Evolutionary conservation across 2,797 vertebrate genomes (phyloP).

Genomic region (Pipistrellus kuhlii): DNA sequence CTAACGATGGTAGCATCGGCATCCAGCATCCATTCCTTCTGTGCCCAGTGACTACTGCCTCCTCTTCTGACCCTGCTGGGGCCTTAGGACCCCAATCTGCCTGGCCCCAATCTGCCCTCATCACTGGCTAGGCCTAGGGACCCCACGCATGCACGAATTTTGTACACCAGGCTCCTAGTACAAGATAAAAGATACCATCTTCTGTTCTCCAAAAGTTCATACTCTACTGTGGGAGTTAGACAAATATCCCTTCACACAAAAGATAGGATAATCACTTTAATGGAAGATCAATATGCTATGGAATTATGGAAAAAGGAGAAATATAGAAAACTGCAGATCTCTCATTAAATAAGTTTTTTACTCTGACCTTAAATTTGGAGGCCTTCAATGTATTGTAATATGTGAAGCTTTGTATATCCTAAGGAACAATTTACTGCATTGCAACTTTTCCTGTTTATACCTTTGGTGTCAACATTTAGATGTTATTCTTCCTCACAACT

Average conservation of each 20-base stretch:
- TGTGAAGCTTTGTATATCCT: not conserved
- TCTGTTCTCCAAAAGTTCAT: not conserved
- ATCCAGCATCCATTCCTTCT: too few species aligned
- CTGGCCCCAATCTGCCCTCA: too few species aligned
- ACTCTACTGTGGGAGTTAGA: not conserved
- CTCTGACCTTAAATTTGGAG: not conserved
- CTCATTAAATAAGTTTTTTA: not conserved
- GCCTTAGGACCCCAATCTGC: too few species aligned
- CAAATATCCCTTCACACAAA: not conserved
- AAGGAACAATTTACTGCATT: not conserved
- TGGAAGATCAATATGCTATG: not conserved
- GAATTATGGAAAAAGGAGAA: not conserved
- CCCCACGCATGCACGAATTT: too few species aligned
- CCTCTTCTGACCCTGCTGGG: too few species aligned
- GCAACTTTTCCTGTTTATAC: not conserved
- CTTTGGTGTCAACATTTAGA: not conserved
- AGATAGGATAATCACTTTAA: not conserved
- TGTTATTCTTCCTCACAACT: not conserved
- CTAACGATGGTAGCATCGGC: too few species aligned
- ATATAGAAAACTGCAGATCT: not conserved
- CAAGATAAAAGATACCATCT: not conserved
- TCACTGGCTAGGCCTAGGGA: too few species aligned
- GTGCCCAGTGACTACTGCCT: too few species aligned
- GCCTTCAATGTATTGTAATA: not conserved
- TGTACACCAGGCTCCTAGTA: not conserved